A percentile compares a stretch with the other conserved stretches of the same genome.
phyloP scores from a whole-genome alignment of 1,140 invertebrate species.

The Danaus plexippus region DNA sequence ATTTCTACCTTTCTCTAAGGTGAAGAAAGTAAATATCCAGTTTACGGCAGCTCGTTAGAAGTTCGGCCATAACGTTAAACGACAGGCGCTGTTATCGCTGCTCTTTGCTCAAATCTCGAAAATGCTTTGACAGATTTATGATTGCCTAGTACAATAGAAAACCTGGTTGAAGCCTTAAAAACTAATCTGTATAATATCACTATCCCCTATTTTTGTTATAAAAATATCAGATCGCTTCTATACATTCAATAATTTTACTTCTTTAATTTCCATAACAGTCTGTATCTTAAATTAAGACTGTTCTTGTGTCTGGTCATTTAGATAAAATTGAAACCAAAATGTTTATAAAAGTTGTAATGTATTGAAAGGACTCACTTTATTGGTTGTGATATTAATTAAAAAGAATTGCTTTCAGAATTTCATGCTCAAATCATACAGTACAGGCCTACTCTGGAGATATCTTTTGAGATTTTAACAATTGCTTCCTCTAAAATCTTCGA shows the following conservation, averaged over 20 bases:
- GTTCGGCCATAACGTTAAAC: constrained; percentile 54
- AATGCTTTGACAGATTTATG: constrained; percentile 12
- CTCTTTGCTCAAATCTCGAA: constrained; percentile 46
- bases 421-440: constrained; percentile 3
- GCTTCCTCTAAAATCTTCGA: constrained; percentile 2
- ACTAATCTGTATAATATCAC: no score
- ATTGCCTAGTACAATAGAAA: constrained; percentile 9
- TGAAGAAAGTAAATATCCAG: constrained; percentile 52
- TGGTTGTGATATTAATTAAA: no score
- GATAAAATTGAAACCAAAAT: no score
- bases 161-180: no score
- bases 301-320: no score
- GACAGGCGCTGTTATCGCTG: constrained; percentile 47
- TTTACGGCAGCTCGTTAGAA: constrained; percentile 61
- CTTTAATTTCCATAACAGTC: no score
- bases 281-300: no score
- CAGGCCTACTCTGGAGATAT: neutral
- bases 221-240: no score
- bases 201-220: no score
- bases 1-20: constrained; percentile 41
- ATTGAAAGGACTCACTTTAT: no score
- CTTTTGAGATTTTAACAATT: constrained; percentile 5
- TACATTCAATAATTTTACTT: no score
- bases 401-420: neutral
- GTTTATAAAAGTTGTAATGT: no score